Conservation (phyloP, 2,888 invertebrate genomes). For the Chromoteleia sp. region DNA sequence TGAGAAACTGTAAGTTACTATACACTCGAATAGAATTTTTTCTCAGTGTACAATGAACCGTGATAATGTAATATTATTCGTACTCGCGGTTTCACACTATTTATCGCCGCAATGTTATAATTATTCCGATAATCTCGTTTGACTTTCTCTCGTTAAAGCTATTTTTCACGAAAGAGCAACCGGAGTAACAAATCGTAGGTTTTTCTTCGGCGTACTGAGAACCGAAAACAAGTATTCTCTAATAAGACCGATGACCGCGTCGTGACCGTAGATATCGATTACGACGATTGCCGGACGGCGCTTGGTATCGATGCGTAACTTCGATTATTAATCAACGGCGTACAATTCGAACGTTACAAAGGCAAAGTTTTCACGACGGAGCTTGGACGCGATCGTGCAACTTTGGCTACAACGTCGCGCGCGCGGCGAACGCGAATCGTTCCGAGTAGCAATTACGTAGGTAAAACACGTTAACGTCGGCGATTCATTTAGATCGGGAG, state of each 20-base stretch:
- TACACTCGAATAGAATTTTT: too few relatives aligned
- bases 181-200: background rate
- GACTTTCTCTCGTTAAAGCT: constrained; percentile 5
- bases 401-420: constrained; percentile 8
- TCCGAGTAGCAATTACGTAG: background rate
- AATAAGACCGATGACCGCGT: constrained; percentile 25
- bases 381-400: constrained; percentile 26
- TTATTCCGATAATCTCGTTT: constrained; percentile 1
- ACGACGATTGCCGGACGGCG: constrained; percentile 17
- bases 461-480: background rate
- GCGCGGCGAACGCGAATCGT: background rate
- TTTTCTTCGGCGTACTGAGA: constrained; percentile 2
- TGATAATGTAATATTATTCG: too few relatives aligned
- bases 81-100: background rate
- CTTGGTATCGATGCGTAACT: constrained; percentile 31
- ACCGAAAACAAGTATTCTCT: constrained; percentile 5
- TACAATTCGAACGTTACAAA: constrained; percentile 29
- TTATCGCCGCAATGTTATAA: background rate
- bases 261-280: constrained; percentile 21
- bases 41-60: too few relatives aligned
- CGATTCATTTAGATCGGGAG: background rate
- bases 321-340: constrained; percentile 16
- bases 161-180: background rate
- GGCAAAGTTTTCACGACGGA: constrained; percentile 8
- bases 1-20: too few relatives aligned